phyloP scores from a whole-genome alignment of 2,888 invertebrate genomes.

The Hypena proboscidalis region DNA sequence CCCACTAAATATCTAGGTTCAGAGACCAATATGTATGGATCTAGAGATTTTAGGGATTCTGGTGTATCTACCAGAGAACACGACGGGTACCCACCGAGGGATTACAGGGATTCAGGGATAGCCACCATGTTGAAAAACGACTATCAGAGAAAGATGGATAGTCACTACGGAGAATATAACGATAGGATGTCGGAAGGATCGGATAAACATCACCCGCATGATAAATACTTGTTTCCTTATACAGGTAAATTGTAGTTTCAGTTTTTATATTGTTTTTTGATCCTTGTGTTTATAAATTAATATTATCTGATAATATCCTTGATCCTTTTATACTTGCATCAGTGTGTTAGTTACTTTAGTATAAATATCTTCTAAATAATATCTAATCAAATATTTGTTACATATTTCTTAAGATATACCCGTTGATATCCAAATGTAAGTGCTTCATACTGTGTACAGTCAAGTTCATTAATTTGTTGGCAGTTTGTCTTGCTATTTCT shows the following conservation, averaged over 20 bases:
- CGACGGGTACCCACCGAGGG: conserved; percentile 74
- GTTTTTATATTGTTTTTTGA: not conserved
- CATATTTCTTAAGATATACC: no score
- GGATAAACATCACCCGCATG: conserved; percentile 89
- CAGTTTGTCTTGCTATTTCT: no score
- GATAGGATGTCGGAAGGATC: conserved; percentile 89
- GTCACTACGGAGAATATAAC: conserved; percentile 82
- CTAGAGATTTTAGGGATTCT: conserved; percentile 70
- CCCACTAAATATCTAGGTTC: conserved; percentile 75
- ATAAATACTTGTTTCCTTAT: conserved; percentile 94
- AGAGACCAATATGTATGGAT: conserved; percentile 72
- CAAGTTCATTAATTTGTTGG: no score
- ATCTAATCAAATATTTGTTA: no score
- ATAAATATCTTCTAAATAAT: no score
- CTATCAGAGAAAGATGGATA: conserved; percentile 79
- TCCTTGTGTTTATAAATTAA: no score
- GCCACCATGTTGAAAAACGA: conserved; percentile 83
- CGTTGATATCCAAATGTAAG: no score
- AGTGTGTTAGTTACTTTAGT: no score
- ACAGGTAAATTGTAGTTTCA: conserved; percentile 81
- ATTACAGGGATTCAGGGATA: conserved; percentile 79
- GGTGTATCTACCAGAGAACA: conserved; percentile 72
- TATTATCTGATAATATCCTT: no score
- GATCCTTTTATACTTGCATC: no score
- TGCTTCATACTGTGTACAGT: no score